Evolutionary conservation across 2,113 vertebrate genomes (phyloP), one percentile per base, ranked within the genome.

Genomic region (Hippoglossus stenolepis): DNA sequence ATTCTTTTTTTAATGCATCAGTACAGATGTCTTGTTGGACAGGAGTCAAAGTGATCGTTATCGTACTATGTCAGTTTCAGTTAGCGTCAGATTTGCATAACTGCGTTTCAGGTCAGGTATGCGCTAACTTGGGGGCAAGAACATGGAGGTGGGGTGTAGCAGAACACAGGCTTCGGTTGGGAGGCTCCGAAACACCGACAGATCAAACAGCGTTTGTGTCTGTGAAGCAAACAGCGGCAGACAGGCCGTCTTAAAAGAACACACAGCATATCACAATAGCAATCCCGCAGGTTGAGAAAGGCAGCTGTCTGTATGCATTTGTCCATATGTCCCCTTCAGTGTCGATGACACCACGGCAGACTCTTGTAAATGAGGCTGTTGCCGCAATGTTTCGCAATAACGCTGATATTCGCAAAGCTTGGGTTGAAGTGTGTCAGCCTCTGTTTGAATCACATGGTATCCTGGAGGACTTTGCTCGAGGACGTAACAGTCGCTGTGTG

Each of bases 231-330:
- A 83, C 4, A 15, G 10, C 51, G 67, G 40, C 28, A 66, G 87
- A 80, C 76, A 76, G 60, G n/a, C 12, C 77, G 66, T 0, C 61
- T 58, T 24, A 61, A 85, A 81, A 59, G 70, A 86, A 80, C 78
- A 85, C 65, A 57, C 24, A 73, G 15, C n/a, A 45, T 75, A 77
- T 81, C 79, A 77, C 77, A 26, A 77, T 49, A 70, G 60, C 56
- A 59, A 59, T 65, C 61, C 64, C 1, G 28, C 35, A 77, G 65
- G 79, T 83, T 65, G 51, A 58, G 53, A 73, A 64, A 67, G 76
- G 43, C 80, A 77, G n/a, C 66, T 77, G 85, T 88, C 82, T 64
- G 60, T 28, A 69, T 71, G 2, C 2, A 70, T 90, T 77, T 79
- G 70, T 67, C 68, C 60, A 35, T 28, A 56, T 35, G 71, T 3